Evolutionary conservation across 2,113 vertebrate species (phyloP), one percentile per base, ranked within the genome.

Genomic region (Pelecanoides urinatrix): DNA sequence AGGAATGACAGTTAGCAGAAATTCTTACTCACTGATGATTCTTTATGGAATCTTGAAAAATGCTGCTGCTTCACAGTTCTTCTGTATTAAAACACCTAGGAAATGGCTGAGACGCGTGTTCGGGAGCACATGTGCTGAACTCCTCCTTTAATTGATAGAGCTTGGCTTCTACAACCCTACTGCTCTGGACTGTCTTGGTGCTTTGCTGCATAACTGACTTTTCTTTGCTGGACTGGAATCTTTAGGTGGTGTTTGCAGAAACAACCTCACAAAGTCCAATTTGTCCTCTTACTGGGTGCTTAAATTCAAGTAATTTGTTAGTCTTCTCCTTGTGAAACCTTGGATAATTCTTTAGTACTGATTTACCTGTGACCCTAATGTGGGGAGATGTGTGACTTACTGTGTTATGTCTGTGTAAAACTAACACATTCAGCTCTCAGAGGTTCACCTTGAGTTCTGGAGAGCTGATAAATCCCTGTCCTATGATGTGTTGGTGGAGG

Each of bases 401-500:
- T 16, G 16, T 17, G 16, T 36, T 52, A 62, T 25, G 23, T 23
- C 53, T 7, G 6, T 52, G 52, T 40, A 49, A 72, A 71, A 45
- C 13, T 29, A 38, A n/a, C 19, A 25, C 9, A 10, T 86, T 29
- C 32, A 73, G 36, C 23, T 67, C 27, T 1, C 3, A 42, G 47
- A 6, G 44, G 26, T 17, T 61, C 40, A 9, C 16, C 36, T 10
- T 1, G 26, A 26, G 8, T 9, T 76, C 53, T 30, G 45, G 44
- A 68, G 62, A 65, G 82, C 78, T 86, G 78, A 5, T 17, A 36
- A 16, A 30, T 40, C 34, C 50, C 42, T 55, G 19, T 53, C 42
- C 47, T 30, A 0, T 9, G 47, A 19, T 6, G 3, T 0, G 1
- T 11, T 20, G 55, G 1, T 15, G 13, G 52, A 47, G 29, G 26